Conservation (phyloP, 2,113 vertebrate genomes). For the Nansenia antarctica region DNA sequence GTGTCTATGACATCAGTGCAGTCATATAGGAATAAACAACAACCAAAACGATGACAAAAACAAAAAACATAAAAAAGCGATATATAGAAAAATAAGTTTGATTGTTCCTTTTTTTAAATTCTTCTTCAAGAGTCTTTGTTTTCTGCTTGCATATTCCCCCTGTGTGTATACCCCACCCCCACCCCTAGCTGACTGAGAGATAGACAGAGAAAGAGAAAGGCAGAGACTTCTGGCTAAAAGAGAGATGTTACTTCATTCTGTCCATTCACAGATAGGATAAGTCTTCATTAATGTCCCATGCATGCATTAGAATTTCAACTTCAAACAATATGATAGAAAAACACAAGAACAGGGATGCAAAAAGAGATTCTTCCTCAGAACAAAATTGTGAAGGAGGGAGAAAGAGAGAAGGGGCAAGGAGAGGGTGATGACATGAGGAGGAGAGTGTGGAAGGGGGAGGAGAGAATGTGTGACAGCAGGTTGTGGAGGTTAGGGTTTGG, state of each 20-base stretch:
- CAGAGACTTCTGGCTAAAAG: conserved; percentile 36
- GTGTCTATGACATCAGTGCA: neutral
- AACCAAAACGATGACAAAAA: neutral
- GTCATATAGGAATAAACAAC: neutral
- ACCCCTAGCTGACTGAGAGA: conserved; percentile 11
- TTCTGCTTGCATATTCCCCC: conserved; percentile 4
- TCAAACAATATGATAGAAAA: conserved; percentile 69
- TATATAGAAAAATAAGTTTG: neutral
- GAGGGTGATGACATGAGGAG: conserved; percentile 32
- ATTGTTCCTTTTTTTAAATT: neutral
- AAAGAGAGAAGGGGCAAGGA: conserved; percentile 29
- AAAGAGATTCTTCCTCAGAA: conserved; percentile 70
- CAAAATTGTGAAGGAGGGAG: conserved; percentile 35
- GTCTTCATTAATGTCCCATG: conserved; percentile 57
- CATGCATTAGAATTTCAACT: conserved; percentile 74
- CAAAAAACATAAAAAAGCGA: neutral
- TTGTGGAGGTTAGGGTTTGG: too few relatives aligned
- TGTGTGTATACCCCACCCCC: neutral
- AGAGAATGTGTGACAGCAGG: conserved; percentile 23
- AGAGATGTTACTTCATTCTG: conserved; percentile 63
- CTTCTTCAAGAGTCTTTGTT: neutral
- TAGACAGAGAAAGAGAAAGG: conserved; percentile 18
- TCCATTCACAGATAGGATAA: conserved; percentile 51
- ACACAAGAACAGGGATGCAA: conserved; percentile 73
- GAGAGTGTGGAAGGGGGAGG: neutral